These are phyloP conservation scores for Rhinolophus sinicus DNA, from an alignment of 2,113 vertebrate species.

Conservation along the genomic window DNA sequence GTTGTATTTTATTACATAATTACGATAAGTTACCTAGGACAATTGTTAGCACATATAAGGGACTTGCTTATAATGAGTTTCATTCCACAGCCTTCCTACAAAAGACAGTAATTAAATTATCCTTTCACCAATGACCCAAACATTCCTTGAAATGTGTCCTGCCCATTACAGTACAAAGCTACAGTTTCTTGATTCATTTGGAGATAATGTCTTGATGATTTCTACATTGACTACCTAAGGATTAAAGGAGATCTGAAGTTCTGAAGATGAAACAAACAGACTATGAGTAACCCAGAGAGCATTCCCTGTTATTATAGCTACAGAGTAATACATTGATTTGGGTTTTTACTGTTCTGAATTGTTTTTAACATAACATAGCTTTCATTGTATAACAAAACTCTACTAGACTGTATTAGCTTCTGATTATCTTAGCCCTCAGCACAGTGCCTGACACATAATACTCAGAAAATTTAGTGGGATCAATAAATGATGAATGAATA, in stretches of 20 bases:
- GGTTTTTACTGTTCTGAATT: neutral
- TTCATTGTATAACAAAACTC: neutral
- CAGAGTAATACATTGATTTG: neutral
- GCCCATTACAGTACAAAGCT: neutral
- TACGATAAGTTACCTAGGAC: neutral
- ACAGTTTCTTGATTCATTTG: neutral
- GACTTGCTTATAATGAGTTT: neutral
- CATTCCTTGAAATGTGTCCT: neutral
- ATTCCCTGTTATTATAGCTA: neutral
- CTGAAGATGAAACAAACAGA: neutral
- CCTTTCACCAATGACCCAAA: neutral
- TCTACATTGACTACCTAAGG: neutral
- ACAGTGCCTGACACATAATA: neutral
- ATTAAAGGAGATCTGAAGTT: neutral
- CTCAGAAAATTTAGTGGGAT: neutral
- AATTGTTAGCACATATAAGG: neutral
- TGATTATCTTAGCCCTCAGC: neutral
- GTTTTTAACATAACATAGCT: neutral
- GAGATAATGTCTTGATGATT: neutral
- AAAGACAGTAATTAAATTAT: slow-evolving; percentile 9
- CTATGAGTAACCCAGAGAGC: neutral
- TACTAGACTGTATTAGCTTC: neutral
- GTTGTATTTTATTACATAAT: neutral
- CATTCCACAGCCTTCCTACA: neutral
- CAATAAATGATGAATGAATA: neutral